Percentiles rank a stretch among this genome's conserved stretches.
phyloP scores from a whole-genome alignment of 2,797 vertebrate species.

The Amniataba percoides region DNA sequence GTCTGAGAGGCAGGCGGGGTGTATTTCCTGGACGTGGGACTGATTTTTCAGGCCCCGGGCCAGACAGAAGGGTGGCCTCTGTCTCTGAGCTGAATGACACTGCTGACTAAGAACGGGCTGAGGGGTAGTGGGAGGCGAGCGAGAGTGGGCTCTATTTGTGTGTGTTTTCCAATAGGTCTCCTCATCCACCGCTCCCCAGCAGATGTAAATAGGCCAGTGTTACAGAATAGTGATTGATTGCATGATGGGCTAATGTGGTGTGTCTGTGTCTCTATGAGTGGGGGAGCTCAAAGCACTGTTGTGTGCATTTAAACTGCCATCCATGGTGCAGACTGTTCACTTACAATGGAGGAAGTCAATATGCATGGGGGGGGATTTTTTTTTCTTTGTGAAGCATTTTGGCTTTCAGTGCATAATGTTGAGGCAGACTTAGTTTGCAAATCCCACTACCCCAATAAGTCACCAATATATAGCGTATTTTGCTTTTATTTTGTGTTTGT shows the following conservation, averaged over 20 bases:
- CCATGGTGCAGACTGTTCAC: slow-evolving; percentile 44
- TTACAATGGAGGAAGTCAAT: slow-evolving; percentile 44
- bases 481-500: not conserved
- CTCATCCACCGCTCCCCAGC: slow-evolving; percentile 52
- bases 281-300: slow-evolving; percentile 50
- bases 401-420: not conserved
- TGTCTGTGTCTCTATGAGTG: slow-evolving; percentile 50
- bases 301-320: slow-evolving; percentile 51
- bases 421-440: not conserved
- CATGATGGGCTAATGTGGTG: slow-evolving; percentile 65
- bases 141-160: slow-evolving; percentile 72
- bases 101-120: slow-evolving; percentile 76
- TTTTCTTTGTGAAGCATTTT: slow-evolving; percentile 9
- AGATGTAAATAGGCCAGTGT: slow-evolving; percentile 73
- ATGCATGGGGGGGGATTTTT: slow-evolving; percentile 11
- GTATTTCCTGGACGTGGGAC: slow-evolving; percentile 86
- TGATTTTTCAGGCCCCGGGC: slow-evolving; percentile 84
- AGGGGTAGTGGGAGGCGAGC: slow-evolving; percentile 67
- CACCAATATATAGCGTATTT: not conserved
- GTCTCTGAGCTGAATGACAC: slow-evolving; percentile 82
- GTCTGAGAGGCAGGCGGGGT: slow-evolving; percentile 77
- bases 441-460: not conserved
- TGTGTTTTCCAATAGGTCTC: slow-evolving; percentile 67
- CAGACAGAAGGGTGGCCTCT: slow-evolving; percentile 86
- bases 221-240: slow-evolving; percentile 72